phyloP scores from a whole-genome alignment of 2,888 invertebrate species.

The Yponomeuta evonymella region DNA sequence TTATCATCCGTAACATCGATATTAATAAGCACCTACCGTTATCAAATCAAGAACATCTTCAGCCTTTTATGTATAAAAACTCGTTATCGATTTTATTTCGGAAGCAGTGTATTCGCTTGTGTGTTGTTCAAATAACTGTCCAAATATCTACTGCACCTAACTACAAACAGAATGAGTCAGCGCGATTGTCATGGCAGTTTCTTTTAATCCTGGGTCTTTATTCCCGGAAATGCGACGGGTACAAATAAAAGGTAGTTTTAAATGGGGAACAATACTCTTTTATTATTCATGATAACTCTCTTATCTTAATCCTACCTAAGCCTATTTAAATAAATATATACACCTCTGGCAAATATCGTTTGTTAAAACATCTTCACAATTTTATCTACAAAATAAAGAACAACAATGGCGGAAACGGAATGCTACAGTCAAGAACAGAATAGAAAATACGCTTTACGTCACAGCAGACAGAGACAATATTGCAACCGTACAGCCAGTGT shows the following conservation, averaged over 20 bases:
- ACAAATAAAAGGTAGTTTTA: constrained; percentile 41
- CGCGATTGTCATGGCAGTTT: background rate
- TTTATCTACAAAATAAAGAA: constrained; percentile 32
- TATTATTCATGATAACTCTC: constrained; percentile 48
- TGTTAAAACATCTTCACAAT: constrained; percentile 49
- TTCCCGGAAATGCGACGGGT: background rate
- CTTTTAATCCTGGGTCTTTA: background rate
- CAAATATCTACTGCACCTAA: background rate
- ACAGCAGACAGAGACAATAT: constrained; percentile 31
- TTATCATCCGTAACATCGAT: no score
- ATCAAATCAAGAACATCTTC: no score
- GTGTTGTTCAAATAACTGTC: background rate
- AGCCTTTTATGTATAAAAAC: no score
- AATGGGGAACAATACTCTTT: constrained; percentile 52
- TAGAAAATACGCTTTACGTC: constrained; percentile 26
- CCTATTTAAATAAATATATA: constrained; percentile 67
- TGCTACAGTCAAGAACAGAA: constrained; percentile 38
- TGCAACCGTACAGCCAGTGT: constrained; percentile 31
- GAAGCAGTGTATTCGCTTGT: no score
- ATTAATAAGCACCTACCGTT: no score
- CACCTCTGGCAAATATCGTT: constrained; percentile 45
- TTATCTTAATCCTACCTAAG: constrained; percentile 51
- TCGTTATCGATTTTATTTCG: no score
- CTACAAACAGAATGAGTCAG: background rate
- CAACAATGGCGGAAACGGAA: constrained; percentile 38